Evolutionary conservation across 2,113 vertebrate species (phyloP), one percentile per base, ranked within the genome.

Genomic region (Bambusicola thoracicus): DNA sequence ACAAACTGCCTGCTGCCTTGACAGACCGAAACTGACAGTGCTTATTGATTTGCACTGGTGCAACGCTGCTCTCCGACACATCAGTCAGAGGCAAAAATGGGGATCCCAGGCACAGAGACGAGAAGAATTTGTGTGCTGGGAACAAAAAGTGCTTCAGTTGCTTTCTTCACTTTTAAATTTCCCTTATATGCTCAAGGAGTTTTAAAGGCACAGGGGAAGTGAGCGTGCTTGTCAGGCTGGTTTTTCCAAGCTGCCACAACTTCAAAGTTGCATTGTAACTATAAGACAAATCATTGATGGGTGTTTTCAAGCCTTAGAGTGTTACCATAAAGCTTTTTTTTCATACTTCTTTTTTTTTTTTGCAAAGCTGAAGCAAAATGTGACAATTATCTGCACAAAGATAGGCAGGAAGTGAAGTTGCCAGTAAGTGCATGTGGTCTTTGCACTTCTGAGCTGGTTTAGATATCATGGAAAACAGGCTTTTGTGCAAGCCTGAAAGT

Each of bases 201-300:
- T 97, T 92, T 32, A 85, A 61, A 81, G 88, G 94, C 91, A 76
- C 91, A 89, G 79, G 9, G 3, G 77, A 85, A 96, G 90, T 80
- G 30, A 94, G 87, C 24, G 1, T 87, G 89, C 95, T 90, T 92
- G 87, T 94, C 92, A 87, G 89, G 94, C 93, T 96, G 93, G 93
- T 97, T 97, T 87, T 94, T 95, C 93, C 95, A 77, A 96, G 91
- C 90, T 94, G 92, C 93, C 84, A 85, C 87, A 92, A 34, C 88
- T 92, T 91, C 13, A 13, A 81, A 81, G 87, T 53, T 95, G 87
- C 68, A 32, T n/a, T 85, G 69, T 94, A 70, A 82, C 91, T 91
- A 55, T 70, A 87, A 49, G 77, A 67, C 56, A 18, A 83, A 70
- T 95, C 92, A 94, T 96, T 96, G 88, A 91, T 95, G 96, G 85